These are phyloP conservation scores for Buathra laborator DNA, from an alignment of 2,888 invertebrate species.

Conservation along the genomic window DNA sequence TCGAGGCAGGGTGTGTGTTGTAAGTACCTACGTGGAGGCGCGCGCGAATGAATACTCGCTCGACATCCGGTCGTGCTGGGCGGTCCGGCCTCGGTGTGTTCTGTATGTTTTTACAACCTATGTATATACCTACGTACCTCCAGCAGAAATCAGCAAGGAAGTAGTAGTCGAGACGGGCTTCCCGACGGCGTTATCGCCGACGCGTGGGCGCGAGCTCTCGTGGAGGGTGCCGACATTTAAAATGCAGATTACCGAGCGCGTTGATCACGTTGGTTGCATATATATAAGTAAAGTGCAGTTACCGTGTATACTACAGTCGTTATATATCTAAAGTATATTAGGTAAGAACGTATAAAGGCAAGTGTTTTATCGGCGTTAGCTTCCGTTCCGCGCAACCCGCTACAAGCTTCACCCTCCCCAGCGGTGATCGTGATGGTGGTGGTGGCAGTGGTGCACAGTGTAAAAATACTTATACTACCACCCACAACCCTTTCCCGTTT, in stretches of 20 bases:
- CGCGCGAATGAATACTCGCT: slow-evolving; percentile 44
- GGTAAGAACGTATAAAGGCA: slow-evolving; percentile 74
- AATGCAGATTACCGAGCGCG: slow-evolving; percentile 79
- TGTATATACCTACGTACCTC: neutral
- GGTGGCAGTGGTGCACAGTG: slow-evolving; percentile 32
- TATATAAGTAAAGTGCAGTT: slow-evolving; percentile 1
- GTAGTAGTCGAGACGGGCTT: slow-evolving; percentile 42
- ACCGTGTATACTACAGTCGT: neutral
- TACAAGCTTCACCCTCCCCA: slow-evolving; percentile 39
- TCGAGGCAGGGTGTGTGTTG: slow-evolving; percentile 33
- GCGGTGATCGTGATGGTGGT: slow-evolving; percentile 17
- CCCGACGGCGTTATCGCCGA: slow-evolving; percentile 62
- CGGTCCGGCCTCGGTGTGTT: slow-evolving; percentile 51
- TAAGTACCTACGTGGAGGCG: slow-evolving; percentile 46
- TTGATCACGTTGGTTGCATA: slow-evolving; percentile 63
- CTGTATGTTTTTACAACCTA: neutral
- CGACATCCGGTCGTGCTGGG: slow-evolving; percentile 66
- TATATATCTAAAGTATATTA: slow-evolving; percentile 34
- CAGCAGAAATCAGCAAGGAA: slow-evolving; percentile 21
- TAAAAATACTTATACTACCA: slow-evolving; percentile 53
- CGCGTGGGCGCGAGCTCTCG: slow-evolving; percentile 66
- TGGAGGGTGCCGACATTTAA: slow-evolving; percentile 76
- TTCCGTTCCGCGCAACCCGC: slow-evolving; percentile 74
- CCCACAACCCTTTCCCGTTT: slow-evolving; percentile 14
- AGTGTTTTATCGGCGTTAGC: slow-evolving; percentile 80